Evolutionary conservation across 2,797 vertebrate species (phyloP).

Genomic region (Poecilia velifera): DNA sequence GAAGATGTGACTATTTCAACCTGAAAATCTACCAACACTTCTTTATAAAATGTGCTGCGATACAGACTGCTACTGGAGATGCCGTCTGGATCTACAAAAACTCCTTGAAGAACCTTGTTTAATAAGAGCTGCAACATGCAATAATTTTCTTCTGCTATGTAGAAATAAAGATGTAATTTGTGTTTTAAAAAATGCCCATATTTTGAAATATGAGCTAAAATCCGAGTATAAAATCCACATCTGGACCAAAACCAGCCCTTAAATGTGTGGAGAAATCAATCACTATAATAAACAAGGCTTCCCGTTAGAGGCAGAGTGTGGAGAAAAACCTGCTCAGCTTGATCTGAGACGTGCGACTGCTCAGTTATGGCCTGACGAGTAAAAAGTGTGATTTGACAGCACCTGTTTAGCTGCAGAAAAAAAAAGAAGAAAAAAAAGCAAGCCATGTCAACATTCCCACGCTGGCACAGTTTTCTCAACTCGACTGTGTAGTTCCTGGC

Average conservation of each 20-base stretch:
- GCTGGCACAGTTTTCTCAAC: slow-evolving; percentile 30
- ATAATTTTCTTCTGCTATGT: neutral
- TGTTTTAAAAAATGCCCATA: neutral
- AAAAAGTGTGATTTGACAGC: slow-evolving; percentile 25
- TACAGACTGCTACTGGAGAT: neutral
- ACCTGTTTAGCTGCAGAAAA: slow-evolving; percentile 19
- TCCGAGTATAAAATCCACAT: neutral
- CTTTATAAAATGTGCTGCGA: neutral
- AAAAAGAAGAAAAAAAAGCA: neutral
- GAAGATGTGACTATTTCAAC: neutral
- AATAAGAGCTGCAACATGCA: neutral
- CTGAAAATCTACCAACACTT: neutral
- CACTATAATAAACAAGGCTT: slow-evolving; percentile 9
- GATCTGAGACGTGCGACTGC: slow-evolving; percentile 32
- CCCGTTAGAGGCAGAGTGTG: slow-evolving; percentile 1
- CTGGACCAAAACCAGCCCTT: neutral
- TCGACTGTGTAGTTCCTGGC: slow-evolving; percentile 30
- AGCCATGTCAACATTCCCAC: slow-evolving; percentile 31
- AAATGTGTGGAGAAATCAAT: neutral
- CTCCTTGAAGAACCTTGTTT: neutral
- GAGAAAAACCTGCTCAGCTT: slow-evolving; percentile 51
- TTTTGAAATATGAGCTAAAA: neutral
- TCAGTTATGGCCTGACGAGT: slow-evolving; percentile 10
- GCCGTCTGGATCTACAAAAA: no score
- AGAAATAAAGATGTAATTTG: neutral